Evolutionary conservation across 2,113 vertebrate genomes (phyloP), one percentile per base, ranked within the genome.

Genomic region (Electrona antarctica): DNA sequence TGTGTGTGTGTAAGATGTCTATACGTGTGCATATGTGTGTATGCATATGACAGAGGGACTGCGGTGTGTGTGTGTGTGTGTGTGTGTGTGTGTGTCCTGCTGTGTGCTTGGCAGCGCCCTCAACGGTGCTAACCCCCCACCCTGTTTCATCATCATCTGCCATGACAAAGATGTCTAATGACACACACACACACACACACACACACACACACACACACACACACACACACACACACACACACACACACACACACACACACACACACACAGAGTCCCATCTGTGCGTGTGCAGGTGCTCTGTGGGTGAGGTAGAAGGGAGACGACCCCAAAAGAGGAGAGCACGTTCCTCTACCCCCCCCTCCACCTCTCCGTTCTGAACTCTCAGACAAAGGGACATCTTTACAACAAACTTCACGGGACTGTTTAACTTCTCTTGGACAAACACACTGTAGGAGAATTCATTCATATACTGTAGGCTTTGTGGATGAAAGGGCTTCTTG

Each of bases 151-250:
- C 92, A 93, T 93, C 92, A 92, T 93, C 90, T 89, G 85, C 89
- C 84, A 89, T 92, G 91, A 93, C 92, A 91, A 91, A 92, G 90
- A 92, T 90, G 90, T 91, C 91, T 92, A 91, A 93, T 88, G 89
- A 87, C 88, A 86, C 87, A 87, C 87, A 84, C 79, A 67, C 70
- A 78, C 84, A 82, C 63, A 8, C 70, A 71, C 75, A 77, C 74
- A n/a, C 62, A 64, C 74, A 67, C 81, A 72, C 12, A 64, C 63
- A 76, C 71, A 72, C 69, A 58, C 54, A 57, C 55, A 49, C 70
- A 82, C 54, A 61, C 62, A 72, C 80, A 67, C 68, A 71, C 58
- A 60, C 58, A 33, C 29, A 33, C 29, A 14, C n/a, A 14, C 54
- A 56, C 54, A 56, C 56, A 67, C 65, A 67, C 52, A 67, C 65